Evolutionary conservation across 2,797 vertebrate species (phyloP).

Genomic region (Mormyrops attenuatus): DNA sequence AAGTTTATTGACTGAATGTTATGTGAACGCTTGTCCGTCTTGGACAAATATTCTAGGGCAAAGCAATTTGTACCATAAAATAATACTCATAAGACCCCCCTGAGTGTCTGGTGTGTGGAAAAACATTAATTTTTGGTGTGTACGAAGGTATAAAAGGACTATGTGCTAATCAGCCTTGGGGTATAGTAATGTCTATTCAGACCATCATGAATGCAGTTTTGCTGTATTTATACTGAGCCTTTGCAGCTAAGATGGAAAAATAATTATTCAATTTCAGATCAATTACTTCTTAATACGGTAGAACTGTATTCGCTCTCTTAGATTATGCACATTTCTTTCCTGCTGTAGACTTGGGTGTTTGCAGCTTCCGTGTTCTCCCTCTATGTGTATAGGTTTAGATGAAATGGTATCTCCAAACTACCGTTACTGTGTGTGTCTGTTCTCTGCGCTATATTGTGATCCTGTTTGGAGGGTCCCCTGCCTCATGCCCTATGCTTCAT

Average conservation of each 20-base stretch:
- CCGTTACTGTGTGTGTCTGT: background rate
- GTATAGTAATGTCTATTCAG: background rate
- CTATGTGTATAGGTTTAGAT: background rate
- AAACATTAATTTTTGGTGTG: background rate
- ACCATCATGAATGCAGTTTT: background rate
- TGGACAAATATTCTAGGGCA: background rate
- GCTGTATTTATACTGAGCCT: background rate
- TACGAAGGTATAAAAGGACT: background rate
- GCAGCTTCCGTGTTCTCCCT: background rate
- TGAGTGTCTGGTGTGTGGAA: background rate
- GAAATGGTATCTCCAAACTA: background rate
- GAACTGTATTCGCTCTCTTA: constrained; percentile 1
- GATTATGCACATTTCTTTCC: background rate
- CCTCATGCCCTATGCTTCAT: background rate
- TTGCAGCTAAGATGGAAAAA: constrained; percentile 11
- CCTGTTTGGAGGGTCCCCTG: background rate
- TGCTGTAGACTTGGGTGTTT: background rate
- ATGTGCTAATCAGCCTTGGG: background rate
- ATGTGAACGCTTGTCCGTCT: constrained; percentile 26
- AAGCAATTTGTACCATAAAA: background rate
- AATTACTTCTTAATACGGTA: constrained; percentile 27
- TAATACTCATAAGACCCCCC: background rate
- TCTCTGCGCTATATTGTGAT: background rate
- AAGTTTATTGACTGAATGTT: constrained; percentile 26
- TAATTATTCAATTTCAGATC: background rate